Base-by-base conservation (phyloP, 2,888 invertebrate species). In the Hyposoter dolosus region DNA sequence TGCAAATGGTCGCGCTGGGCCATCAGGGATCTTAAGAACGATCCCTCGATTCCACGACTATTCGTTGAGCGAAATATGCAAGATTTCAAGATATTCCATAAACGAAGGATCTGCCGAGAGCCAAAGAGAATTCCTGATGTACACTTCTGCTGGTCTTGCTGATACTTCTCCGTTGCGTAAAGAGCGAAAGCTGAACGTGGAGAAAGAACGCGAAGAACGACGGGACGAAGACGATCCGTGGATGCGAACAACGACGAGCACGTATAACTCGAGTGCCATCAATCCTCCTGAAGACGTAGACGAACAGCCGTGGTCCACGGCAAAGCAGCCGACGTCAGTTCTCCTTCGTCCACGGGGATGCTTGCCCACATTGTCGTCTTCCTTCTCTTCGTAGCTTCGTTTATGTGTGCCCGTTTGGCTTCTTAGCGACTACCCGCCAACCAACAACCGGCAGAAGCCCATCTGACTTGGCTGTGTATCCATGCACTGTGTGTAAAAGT, bases 61-160 rank as follows among this genome's bases (percentile, higher is more conserved):
- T 89, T 88, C 71, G 74, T 76, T 87, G 79, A 83, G 78, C 50
- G 32, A 47, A 65, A 65, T 74, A 88, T 87, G 89, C 84, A 88
- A 92, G 92, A 93, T 93, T 91, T 91, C 90, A 90, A 93, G 93
- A 93, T 93, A 93, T 93, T 93, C 93, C 93, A 93, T 93, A 92
- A 93, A 93, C 92, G 93, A 91, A 92, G 90, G 90, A 92, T 89
- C 89, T 88, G 87, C 88, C 83, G 87, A 66, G 86, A 69, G 60
- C 28, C 72, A 32, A 47, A 63, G 50, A 84, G 74, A 80, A 69
- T 86, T 74, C 81, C 81, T 75, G 78, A 56, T 40, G 19, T 76
- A 63, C 32, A 69, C 50, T 84, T 76, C 32, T 53, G 65, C 32
- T 53, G 65, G 47, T 63, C 87, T 47, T 65, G 76, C 56, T 68